Percentiles rank a stretch among this genome's conserved stretches.
phyloP scores from a whole-genome alignment of 2,113 vertebrate genomes.

The Phycodurus eques region DNA sequence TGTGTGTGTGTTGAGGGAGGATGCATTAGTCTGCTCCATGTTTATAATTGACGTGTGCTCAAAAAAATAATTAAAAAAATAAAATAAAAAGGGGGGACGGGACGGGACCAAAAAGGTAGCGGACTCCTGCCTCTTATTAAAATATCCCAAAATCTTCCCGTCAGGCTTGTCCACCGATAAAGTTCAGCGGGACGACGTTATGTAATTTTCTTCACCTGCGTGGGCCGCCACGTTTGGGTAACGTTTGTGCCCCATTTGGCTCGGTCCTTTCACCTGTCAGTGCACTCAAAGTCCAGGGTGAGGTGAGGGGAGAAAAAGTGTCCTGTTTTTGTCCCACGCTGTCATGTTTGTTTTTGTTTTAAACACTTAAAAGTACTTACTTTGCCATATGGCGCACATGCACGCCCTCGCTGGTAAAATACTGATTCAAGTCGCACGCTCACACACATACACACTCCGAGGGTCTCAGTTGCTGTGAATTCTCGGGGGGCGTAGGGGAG shows the following conservation, averaged over 20 bases:
- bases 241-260: conserved; percentile 20
- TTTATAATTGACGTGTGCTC: conserved; percentile 20
- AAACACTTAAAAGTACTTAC: conserved; percentile 59
- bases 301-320: conserved; percentile 42
- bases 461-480: conserved; percentile 44
- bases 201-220: conserved; percentile 10
- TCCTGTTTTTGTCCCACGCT: conserved; percentile 45
- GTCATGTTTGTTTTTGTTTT: background rate
- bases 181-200: conserved; percentile 24
- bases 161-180: conserved; percentile 17
- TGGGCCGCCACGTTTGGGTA: conserved; percentile 21
- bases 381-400: conserved; percentile 42
- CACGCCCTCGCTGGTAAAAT: conserved; percentile 42
- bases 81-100: conserved; percentile 40
- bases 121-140: conserved; percentile 56
- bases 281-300: conserved; percentile 35
- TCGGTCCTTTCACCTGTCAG: conserved; percentile 27
- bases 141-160: conserved; percentile 52
- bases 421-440: conserved; percentile 43
- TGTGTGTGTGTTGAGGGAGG: background rate
- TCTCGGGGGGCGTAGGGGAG: background rate
- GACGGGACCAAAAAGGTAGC: conserved; percentile 46
- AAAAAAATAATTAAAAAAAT: conserved; percentile 25
- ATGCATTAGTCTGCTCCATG: background rate
- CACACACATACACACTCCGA: conserved; percentile 41